phyloP scores from a whole-genome alignment of 2,797 vertebrate genomes.

The Myotis pilosus region DNA sequence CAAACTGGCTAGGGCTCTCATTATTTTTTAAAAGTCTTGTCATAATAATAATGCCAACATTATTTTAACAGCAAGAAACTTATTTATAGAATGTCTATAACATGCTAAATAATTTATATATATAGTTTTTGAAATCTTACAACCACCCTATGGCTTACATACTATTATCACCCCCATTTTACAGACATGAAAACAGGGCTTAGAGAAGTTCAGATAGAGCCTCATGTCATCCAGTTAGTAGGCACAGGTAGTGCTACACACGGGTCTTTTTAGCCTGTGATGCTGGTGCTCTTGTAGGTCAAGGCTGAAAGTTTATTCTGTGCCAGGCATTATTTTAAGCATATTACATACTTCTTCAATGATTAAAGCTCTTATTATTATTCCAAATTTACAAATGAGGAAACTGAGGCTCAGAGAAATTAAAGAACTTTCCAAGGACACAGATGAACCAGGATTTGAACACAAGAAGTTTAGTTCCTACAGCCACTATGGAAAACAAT shows the following conservation, averaged over 20 bases:
- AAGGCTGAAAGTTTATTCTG: neutral
- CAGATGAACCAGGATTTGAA: slow-evolving; percentile 3
- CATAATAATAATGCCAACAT: slow-evolving; percentile 9
- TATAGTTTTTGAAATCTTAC: slow-evolving; percentile 6
- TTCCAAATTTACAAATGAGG: neutral
- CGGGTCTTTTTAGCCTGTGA: neutral
- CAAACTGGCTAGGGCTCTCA: too few relatives aligned
- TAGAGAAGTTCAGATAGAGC: neutral
- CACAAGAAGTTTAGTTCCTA: neutral
- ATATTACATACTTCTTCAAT: neutral
- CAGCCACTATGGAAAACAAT: neutral
- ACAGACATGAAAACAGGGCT: neutral
- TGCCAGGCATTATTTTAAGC: neutral
- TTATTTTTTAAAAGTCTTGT: neutral
- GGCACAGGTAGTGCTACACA: neutral
- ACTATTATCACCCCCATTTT: neutral
- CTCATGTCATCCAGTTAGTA: neutral
- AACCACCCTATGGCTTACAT: neutral
- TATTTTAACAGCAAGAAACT: slow-evolving; percentile 14
- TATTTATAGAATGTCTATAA: neutral
- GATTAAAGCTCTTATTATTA: neutral
- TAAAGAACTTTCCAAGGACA: neutral
- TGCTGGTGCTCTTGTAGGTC: neutral
- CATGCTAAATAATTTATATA: slow-evolving; percentile 11
- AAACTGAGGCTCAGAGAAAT: slow-evolving; percentile 23